Base-by-base conservation (phyloP, 1,140 invertebrate genomes). In the Drosophila ogumai region DNA sequence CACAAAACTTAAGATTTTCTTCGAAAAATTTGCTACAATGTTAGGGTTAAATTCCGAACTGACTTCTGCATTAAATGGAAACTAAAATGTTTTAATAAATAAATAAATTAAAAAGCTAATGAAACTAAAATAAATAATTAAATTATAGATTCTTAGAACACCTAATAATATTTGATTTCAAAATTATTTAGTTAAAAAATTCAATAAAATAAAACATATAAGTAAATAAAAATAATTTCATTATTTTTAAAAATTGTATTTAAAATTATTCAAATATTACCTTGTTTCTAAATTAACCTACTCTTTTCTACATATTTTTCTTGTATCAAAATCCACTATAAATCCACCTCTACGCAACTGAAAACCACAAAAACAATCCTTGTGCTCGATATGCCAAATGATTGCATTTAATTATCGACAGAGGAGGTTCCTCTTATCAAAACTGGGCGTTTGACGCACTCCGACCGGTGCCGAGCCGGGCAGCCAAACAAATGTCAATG, bases 381-480 rank as follows among this genome's bases (percentile, higher is more conserved):
- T 55, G 19, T 10, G 13, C 75, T 61, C 43, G 55, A 87, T 65
- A 68, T 57, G 75, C 44, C 55, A 44, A 77, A 63, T 67, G 58
- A 84, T 81, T 85, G 77, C 81, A 81, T 75, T 88, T 81, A 78
- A 88, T 90, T 90, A 90, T 79, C 78, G 59, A 59, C 59, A 50
- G 8, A 44, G 50, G 47, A 54, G 36, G 38, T 46, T 67, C 6
- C 38, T 28, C 61, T 71, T 84, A 84, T 84, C 76, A 43, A 58
- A 32, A 60, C 43, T 34, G 44, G 36, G 22, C 40, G 67, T 59
- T 73, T 73, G 69, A 73, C 69, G 68, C 44, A 72, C 47, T 59
- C 25, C 68, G 5, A 22, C n/a, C 19, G n/a, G 22, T 22, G 7
- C 43, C 19, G n/a, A n/a, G 13, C 36, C 15, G 22, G 34, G 68